Percentiles rank a stretch among this genome's conserved stretches.
Evolutionary conservation across 2,113 vertebrate genomes (phyloP).

Genomic region (Pampusana beccarii): DNA sequence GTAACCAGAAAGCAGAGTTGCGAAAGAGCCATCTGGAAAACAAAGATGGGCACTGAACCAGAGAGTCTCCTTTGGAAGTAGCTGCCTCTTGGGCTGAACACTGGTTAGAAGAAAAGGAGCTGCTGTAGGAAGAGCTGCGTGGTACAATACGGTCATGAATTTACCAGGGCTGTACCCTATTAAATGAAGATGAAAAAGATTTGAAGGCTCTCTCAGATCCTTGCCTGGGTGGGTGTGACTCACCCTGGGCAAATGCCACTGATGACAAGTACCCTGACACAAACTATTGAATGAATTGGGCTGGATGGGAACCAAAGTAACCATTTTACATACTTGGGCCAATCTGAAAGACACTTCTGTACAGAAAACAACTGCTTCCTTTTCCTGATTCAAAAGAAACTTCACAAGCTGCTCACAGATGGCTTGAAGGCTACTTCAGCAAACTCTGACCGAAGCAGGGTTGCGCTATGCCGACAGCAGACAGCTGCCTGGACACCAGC

Average conservation of each 20-base stretch:
- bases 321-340: background rate
- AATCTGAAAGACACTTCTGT: conserved; percentile 38
- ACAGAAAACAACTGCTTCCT: conserved; percentile 21
- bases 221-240: background rate
- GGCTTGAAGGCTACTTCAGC: background rate
- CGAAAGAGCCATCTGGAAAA: conserved; percentile 12
- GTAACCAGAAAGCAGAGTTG: background rate
- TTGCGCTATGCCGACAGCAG: background rate
- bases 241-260: conserved; percentile 14
- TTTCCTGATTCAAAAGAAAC: background rate
- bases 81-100: background rate
- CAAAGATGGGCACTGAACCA: background rate
- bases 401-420: background rate
- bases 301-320: conserved; percentile 39
- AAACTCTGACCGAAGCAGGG: background rate
- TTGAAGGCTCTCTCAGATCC: background rate
- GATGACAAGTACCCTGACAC: conserved; percentile 25
- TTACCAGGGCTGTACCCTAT: background rate
- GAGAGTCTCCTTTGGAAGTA: background rate
- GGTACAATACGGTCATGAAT: background rate
- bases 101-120: background rate
- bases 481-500: background rate
- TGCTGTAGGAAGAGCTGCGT: background rate
- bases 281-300: conserved; percentile 39
- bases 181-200: conserved; percentile 32